Base-by-base conservation (phyloP, 2,797 vertebrate genomes). In the Gymnothorax javanicus region DNA sequence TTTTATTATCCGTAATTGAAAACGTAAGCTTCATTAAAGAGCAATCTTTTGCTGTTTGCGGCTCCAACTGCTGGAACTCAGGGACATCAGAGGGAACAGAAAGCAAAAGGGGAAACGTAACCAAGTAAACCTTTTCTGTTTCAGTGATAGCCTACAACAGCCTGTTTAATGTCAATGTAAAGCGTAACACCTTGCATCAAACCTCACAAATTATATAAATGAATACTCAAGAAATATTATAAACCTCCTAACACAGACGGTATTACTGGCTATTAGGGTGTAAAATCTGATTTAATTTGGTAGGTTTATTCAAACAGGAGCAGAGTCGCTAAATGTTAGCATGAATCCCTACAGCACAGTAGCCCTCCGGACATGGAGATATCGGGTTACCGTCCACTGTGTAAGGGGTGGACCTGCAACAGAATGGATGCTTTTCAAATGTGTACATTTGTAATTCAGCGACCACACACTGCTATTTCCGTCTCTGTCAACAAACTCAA, bases 21-120 rank as follows among this genome's bases (percentile, higher is more conserved):
- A 84, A 77, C 71, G 71, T 77, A 79, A 84, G n/a, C 56, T 54
- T 9, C 60, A 60, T 81, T 79, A 62, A 12, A 84, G 64, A 12
- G 43, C 58, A 64, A 50, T 83, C 86, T 71, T 60, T 87, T 87
- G 79, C 86, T 86, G 77, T 83, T 86, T 86, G 67, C 67, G 59
- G 75, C 43, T 64, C 43, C 25, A 62, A 84, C 69, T 75, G 8
- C 20, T 7, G 52, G 84, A 85, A 84, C 23, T 67, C 62, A 54
- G 17, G 60, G 56, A n/a, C 56, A 23, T 71, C 50, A 25, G 33
- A 43, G 33, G 50, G 52, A 54, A 15, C 52, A 56, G 43, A 56
- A 69, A 25, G 17, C 20, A 54, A 52, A 71, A 15, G 27, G 27
- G 1, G 20, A 56, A 7, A 84, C 9, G 58, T 50, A 20, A 64